Evolutionary conservation across 2,797 vertebrate genomes (phyloP), one percentile per base, ranked within the genome.

Genomic region (Lagorchestes hirsutus): DNA sequence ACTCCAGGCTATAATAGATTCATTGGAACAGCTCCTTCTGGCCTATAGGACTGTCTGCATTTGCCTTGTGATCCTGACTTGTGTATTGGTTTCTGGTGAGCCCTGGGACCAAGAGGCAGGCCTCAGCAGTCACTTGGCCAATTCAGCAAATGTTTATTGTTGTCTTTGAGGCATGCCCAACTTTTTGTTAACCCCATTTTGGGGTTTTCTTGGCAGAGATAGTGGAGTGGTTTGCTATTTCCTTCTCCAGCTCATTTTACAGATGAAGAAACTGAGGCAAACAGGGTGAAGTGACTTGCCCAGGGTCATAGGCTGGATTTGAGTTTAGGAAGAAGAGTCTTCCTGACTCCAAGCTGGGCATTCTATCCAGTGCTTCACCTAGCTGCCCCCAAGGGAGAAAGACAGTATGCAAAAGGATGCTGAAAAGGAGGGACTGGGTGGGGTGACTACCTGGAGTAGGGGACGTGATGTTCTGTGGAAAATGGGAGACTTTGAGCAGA

Each of bases 381-480:
- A 18, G 34, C 62, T n/a, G n/a, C n/a, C n/a, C n/a, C 6, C 2
- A 0, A 9, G 18, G 40, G 22, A 0, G n/a, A 2, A 74, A 40
- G 16, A 40, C 67, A 3, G 8, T 22, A 22, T n/a, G 22, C 18
- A 22, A 40, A 40, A 74, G 67, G 67, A 24, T 24, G 18, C n/a
- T 34, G 67, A 24, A 82, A n/a, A 34, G 59, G 27, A 9, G 22
- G 18, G 57, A 2, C 8, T 24, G 2, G 57, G 27, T 27, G 56
- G 16, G 59, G 12, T 62, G 59, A 12, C 31, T 13, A 13, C 31
- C 31, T 59, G 5, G 62, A 16, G n/a, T 18, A 74, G n/a, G 67
- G 62, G 34, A n/a, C 1, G 2, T 8, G 14, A 18, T 8, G n/a
- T 40, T 74, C 14, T 22, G 18, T 18, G 59, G 59, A 34, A 62